Percentiles rank a stretch among this genome's conserved stretches.
phyloP scores from a whole-genome alignment of 2,888 invertebrate genomes.

The Azorinus chamasolen region DNA sequence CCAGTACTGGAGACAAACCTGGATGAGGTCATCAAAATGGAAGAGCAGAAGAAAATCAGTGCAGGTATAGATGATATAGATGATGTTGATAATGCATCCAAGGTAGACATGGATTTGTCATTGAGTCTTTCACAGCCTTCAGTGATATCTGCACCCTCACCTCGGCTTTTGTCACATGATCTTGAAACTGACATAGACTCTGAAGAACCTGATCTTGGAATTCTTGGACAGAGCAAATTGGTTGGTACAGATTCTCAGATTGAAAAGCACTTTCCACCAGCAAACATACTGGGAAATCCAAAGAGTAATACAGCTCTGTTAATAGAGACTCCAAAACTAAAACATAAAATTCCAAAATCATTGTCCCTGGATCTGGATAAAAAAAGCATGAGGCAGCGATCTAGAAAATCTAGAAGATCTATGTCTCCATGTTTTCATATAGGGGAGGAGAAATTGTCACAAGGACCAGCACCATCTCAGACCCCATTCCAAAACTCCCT shows the following conservation, averaged over 20 bases:
- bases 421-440: constrained; percentile 60
- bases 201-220: constrained; percentile 53
- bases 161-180: constrained; percentile 55
- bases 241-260: neutral
- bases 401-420: constrained; percentile 34
- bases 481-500: constrained; percentile 32
- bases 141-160: constrained; percentile 5
- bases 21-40: constrained; percentile 61
- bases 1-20: constrained; percentile 63
- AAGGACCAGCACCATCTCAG: constrained; percentile 15
- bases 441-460: constrained; percentile 37
- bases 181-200: constrained; percentile 63
- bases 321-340: constrained; percentile 15
- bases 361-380: constrained; percentile 33
- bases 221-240: constrained; percentile 16
- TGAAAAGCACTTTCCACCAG: neutral
- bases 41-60: constrained; percentile 28
- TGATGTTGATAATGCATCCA: constrained; percentile 10
- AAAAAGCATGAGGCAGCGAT: neutral
- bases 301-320: neutral
- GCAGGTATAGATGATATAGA: neutral
- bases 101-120: constrained; percentile 24
- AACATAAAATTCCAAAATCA: constrained; percentile 27
- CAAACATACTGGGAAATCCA: too few species aligned
- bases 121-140: neutral